Percentiles rank a stretch among this genome's conserved stretches.
phyloP scores from a whole-genome alignment of 2,113 vertebrate species.

The Catagonus wagneri region DNA sequence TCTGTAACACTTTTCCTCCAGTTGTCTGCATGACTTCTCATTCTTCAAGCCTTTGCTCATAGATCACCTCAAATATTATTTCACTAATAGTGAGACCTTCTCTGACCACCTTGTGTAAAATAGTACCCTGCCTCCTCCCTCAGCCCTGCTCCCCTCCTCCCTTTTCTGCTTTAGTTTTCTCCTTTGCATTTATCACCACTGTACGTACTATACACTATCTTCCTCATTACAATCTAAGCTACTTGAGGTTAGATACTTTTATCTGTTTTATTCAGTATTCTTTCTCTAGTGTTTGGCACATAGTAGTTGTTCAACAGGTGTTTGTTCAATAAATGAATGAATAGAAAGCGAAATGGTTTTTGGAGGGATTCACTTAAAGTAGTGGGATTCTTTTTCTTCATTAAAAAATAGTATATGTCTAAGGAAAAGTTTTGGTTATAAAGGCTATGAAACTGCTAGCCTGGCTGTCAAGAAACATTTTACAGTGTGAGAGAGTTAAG shows the following conservation, averaged over 20 bases:
- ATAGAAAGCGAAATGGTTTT: not conserved
- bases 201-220: not conserved
- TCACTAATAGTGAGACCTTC: not conserved
- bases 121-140: not conserved
- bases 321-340: conserved; percentile 6
- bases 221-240: not conserved
- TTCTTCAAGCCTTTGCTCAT: not conserved
- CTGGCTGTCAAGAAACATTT: not conserved
- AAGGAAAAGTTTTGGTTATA: not conserved
- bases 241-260: not conserved
- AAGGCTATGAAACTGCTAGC: not conserved
- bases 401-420: not conserved
- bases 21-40: not conserved
- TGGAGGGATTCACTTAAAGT: not conserved
- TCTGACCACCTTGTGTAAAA: not conserved
- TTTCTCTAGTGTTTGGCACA: not conserved
- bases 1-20: not conserved
- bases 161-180: not conserved
- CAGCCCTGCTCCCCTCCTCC: not conserved
- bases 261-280: not conserved
- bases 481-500: not conserved
- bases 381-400: not conserved
- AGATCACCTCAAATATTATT: not conserved
- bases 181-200: not conserved
- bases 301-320: not conserved